These are phyloP conservation scores for Stichodactyla helianthus DNA, from an alignment of 64 coral and sea anemone genomes.

Conservation along the genomic window DNA sequence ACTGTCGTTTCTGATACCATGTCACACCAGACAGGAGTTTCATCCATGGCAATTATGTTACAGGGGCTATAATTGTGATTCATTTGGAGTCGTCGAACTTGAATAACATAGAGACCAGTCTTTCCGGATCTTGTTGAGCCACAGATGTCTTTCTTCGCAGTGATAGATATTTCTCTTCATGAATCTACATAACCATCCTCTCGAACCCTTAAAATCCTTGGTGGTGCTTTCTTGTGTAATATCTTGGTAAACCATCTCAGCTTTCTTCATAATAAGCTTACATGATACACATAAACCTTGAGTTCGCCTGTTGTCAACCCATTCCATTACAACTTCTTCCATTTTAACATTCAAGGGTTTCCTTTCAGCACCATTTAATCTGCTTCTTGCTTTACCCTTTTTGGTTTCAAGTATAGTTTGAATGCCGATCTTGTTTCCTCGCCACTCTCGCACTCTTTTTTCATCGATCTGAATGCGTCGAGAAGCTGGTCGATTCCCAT, in stretches of 20 bases:
- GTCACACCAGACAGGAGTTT: no score
- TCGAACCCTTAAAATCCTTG: conserved; percentile 50
- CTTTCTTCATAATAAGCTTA: conserved; percentile 55
- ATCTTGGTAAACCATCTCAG: conserved; percentile 32
- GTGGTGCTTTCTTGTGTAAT: background rate
- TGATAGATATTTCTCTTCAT: conserved; percentile 53
- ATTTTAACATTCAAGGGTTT: conserved; percentile 44
- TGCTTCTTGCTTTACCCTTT: conserved; percentile 53
- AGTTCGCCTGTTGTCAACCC: conserved; percentile 41
- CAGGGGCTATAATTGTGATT: no score
- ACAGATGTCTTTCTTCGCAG: conserved; percentile 43
- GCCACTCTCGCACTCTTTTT: conserved; percentile 49
- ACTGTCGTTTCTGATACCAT: background rate
- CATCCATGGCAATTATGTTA: no score
- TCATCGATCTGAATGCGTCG: conserved; percentile 20
- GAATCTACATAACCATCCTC: conserved; percentile 28
- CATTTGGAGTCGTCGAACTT: conserved; percentile 17
- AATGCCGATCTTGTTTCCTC: conserved; percentile 29
- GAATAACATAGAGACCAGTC: background rate
- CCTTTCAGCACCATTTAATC: conserved; percentile 52
- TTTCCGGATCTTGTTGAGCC: conserved; percentile 35
- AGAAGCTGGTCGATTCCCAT: conserved; percentile 54
- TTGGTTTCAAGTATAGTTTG: conserved; percentile 42
- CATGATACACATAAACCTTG: conserved; percentile 44
- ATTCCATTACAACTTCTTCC: conserved; percentile 60